Conservation (phyloP, 2,888 invertebrate species). For the Xestia sexstrigata region DNA sequence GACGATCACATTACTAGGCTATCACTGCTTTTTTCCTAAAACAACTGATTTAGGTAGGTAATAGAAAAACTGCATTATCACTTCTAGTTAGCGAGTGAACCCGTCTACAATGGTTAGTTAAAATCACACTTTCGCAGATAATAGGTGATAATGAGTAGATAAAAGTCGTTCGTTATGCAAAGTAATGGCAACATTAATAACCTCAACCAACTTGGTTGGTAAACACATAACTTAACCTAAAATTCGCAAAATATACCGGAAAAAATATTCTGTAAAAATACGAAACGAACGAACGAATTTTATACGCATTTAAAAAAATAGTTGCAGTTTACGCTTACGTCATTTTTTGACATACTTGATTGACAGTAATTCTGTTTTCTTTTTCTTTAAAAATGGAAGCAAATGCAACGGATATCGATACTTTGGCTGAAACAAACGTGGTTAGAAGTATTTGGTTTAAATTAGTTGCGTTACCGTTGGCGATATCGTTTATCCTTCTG, state of each 20-base stretch:
- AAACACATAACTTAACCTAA: slow-evolving; percentile 4
- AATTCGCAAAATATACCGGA: background rate
- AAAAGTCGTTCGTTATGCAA: slow-evolving; percentile 39
- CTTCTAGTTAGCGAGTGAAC: slow-evolving; percentile 20
- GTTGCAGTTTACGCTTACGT: background rate
- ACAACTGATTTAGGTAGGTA: background rate
- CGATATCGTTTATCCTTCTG: slow-evolving; percentile 67
- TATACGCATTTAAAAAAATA: too few species aligned
- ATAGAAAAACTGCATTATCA: background rate
- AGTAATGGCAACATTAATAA: slow-evolving; percentile 39
- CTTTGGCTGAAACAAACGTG: background rate
- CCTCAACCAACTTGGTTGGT: slow-evolving; percentile 17
- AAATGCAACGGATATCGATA: slow-evolving; percentile 29
- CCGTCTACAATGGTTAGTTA: slow-evolving; percentile 33
- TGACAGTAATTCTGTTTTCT: background rate
- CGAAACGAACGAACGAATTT: too few species aligned
- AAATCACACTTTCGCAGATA: slow-evolving; percentile 51
- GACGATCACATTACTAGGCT: too few species aligned
- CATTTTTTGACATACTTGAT: background rate
- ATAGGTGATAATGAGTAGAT: slow-evolving; percentile 60
- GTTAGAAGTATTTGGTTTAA: slow-evolving; percentile 62
- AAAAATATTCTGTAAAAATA: background rate
- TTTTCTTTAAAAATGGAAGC: slow-evolving; percentile 38
- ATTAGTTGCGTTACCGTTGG: slow-evolving; percentile 65
- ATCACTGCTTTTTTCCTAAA: too few species aligned